Evolutionary conservation across 2,797 vertebrate species (phyloP), one percentile per base, ranked within the genome.

Genomic region (Phoebastria nigripes): DNA sequence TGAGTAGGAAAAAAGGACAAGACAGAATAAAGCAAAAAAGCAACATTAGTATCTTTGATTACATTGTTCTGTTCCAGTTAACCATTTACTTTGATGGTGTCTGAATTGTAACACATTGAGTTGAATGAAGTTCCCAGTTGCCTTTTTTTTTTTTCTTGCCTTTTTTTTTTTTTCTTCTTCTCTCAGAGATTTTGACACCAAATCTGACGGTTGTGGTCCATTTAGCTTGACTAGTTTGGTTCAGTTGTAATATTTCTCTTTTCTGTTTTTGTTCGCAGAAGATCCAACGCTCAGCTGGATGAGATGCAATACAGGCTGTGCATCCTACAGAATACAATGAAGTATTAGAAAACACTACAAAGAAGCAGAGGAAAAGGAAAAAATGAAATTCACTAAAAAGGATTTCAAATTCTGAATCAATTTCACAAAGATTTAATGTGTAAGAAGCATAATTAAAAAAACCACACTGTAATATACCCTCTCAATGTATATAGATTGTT

Each of bases 31-130:
- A 83, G 29, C 22, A 18, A 70, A 78, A 86, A 72, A 67, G 11
- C 39, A 21, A 61, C 9, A 42, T 56, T 31, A 54, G 19, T 80
- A 29, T 81, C 56, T 92, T 90, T 84, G 51, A 91, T 93, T 79
- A 63, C 20, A 52, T 81, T 88, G n/a, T 69, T 78, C 29, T 96
- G 39, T 87, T 96, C 59, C 52, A 61, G 71, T 90, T 95, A 96
- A 97, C n/a, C 51, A 49, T 89, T 95, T 93, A 72, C 73, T 95
- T 88, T 92, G 82, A 82, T 56, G 61, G 66, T 86, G 20, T 80
- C 62, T 86, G 77, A 90, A 90, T 47, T 84, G 56, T 84, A 94
- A 82, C 35, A 49, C 11, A 66, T 15, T 55, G 58, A 85, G 33
- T 47, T 87, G 28, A 92, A 93, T 74, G 16, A 93, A 83, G 71